Percentiles rank a stretch among this genome's conserved stretches.
These are phyloP conservation scores for Astyanax mexicanus DNA, from an alignment of 2,797 vertebrate genomes.

Conservation along the genomic window DNA sequence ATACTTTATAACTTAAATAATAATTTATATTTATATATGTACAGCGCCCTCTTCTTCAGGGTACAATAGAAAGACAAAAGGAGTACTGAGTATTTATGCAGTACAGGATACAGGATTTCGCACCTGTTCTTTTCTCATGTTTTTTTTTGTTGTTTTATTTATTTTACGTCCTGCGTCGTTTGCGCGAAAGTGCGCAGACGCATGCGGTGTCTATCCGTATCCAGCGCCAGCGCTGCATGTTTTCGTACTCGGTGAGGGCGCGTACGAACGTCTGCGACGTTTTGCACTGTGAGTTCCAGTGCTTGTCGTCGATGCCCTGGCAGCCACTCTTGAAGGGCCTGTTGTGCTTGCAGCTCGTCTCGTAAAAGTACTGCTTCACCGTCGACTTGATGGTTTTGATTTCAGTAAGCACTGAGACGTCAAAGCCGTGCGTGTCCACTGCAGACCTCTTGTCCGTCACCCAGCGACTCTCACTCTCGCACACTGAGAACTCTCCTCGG, in stretches of 20 bases:
- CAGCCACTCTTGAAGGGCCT: constrained; percentile 88
- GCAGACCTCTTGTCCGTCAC: constrained; percentile 92
- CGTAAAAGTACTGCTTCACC: constrained; percentile 97
- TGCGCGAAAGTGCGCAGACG: constrained; percentile 93
- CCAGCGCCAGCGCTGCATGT: constrained; percentile 90
- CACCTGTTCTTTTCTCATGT: neutral
- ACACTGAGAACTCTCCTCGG: constrained; percentile 94
- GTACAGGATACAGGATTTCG: too few species aligned
- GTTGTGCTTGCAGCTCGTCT: constrained; percentile 88
- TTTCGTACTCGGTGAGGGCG: constrained; percentile 88
- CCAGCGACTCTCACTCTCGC: constrained; percentile 95
- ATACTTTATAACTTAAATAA: constrained; percentile 99
- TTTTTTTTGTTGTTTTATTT: neutral
- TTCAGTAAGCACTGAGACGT: constrained; percentile 88
- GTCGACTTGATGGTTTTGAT: constrained; percentile 82
- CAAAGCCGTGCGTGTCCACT: constrained; percentile 85
- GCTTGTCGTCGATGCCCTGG: constrained; percentile 95
- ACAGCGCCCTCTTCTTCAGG: constrained; percentile 31
- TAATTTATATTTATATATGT: constrained; percentile 94
- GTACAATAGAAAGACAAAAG: constrained; percentile 55
- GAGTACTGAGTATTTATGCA: constrained; percentile 22
- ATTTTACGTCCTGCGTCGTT: constrained; percentile 88
- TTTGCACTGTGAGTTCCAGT: constrained; percentile 99
- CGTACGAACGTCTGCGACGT: constrained; percentile 93
- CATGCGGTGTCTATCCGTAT: constrained; percentile 99